A percentile compares a stretch with the other conserved stretches of the same genome.
Conservation (phyloP, 2,797 vertebrate species). For the Molossus molossus region DNA sequence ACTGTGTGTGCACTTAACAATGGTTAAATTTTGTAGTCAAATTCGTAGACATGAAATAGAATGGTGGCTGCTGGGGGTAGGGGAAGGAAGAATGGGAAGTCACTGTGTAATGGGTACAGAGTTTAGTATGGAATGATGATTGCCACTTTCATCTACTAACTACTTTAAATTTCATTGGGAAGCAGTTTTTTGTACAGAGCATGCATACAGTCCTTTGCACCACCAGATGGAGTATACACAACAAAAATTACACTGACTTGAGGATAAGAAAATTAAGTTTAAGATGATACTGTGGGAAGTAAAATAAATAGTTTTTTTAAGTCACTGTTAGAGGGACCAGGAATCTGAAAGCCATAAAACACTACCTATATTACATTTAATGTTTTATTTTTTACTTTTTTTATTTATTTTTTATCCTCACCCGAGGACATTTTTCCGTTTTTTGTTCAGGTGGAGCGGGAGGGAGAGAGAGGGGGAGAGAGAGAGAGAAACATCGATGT, state of each 20-base stretch:
- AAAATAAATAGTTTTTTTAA: background rate
- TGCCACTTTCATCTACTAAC: conserved; percentile 29
- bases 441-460: too few species aligned
- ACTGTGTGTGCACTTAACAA: background rate
- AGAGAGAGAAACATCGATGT: too few species aligned
- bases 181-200: background rate
- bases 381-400: background rate
- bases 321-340: background rate
- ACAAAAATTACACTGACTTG: conserved; percentile 39
- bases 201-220: conserved; percentile 11
- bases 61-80: background rate
- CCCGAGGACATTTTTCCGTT: too few species aligned
- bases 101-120: background rate
- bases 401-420: too few species aligned
- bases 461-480: too few species aligned
- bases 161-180: background rate
- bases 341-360: conserved; percentile 28
- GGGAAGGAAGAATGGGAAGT: background rate
- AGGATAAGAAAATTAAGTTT: conserved; percentile 21
- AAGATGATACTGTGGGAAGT: background rate
- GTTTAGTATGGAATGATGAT: background rate
- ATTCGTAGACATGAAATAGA: background rate
- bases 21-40: background rate
- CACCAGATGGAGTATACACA: conserved; percentile 14
- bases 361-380: background rate